Base-by-base conservation (phyloP, 2,797 vertebrate genomes). In the Gephyroberyx darwinii region DNA sequence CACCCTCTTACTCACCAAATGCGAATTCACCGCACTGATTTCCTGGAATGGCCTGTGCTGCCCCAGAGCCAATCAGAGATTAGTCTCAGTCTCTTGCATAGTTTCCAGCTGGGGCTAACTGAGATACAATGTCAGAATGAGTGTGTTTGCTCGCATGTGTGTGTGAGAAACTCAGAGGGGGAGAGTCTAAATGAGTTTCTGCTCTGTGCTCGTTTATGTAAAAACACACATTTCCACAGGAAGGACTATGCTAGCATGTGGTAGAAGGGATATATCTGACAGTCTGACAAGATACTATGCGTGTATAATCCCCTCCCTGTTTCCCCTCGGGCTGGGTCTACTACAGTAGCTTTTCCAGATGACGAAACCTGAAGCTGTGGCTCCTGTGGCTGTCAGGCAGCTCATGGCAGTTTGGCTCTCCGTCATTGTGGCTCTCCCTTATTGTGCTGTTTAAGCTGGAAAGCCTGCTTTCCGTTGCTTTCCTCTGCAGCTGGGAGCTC, bases 291-390 rank as follows among this genome's bases (percentile, higher is more conserved):
- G 86, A 90, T 75, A 77, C 83, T 82, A 30, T 78, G 65, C 75
- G 81, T 77, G 61, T 75, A 69, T 86, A 84, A 86, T 85, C 77
- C 77, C 48, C 74, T 73, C 52, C 71, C 66, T 43, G 37, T 33
- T 66, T 19, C 17, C 58, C 35, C 67, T 48, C 26, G 1, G 69
- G 47, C 55, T 64, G 54, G 71, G 79, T 80, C 65, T 78, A 82
- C 83, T 78, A 51, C 80, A 84, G 82, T 87, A 82, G 81, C 84
- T 88, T 87, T 91, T 91, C 90, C 86, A 92, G 86, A 86, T 78
- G 84, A 90, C 81, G 85, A 81, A 89, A 90, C 79, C 85, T 81
- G 85, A 88, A 88, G 81, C 83, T n/a, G 20, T 1, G 85, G 85
- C 88, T 90, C 87, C 84, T 66, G 83, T 71, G 74, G 77, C 78